These are phyloP conservation scores for Sardinella longiceps DNA, from an alignment of 2,797 vertebrate species.

Conservation along the genomic window DNA sequence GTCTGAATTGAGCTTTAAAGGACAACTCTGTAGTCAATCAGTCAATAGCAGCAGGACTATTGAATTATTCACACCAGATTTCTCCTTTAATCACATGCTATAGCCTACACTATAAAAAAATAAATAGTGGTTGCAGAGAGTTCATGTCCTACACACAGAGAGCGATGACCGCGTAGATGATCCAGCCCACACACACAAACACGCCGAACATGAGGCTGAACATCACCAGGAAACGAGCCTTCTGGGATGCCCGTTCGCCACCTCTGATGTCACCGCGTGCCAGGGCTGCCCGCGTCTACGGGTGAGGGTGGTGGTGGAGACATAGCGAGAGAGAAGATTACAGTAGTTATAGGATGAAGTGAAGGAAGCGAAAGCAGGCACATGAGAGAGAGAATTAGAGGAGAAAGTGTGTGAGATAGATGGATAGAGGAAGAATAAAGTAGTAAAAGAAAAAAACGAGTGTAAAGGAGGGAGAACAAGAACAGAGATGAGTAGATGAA, in stretches of 20 bases:
- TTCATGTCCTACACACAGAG: slow-evolving; percentile 35
- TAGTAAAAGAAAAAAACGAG: too few species aligned
- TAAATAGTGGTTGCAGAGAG: background rate
- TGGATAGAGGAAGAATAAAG: background rate
- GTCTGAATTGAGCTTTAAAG: too few species aligned
- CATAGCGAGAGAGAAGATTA: background rate
- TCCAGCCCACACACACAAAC: slow-evolving; percentile 75
- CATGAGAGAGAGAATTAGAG: background rate
- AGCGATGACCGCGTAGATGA: slow-evolving; percentile 75
- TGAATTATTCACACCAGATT: too few species aligned
- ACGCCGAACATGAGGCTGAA: slow-evolving; percentile 80
- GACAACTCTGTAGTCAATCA: too few species aligned
- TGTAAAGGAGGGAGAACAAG: background rate
- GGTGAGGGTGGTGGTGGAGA: background rate
- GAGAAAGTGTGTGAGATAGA: background rate
- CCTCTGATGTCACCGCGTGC: slow-evolving; percentile 69
- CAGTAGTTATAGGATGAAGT: too few species aligned
- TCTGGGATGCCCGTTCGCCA: slow-evolving; percentile 70
- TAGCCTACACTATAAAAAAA: background rate
- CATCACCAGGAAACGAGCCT: slow-evolving; percentile 73
- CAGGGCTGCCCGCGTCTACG: slow-evolving; percentile 72
- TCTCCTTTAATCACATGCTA: too few species aligned
- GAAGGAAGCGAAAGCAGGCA: too few species aligned
- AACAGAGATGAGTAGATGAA: too few species aligned
- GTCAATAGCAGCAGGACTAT: too few species aligned